Evolutionary conservation across 2,888 invertebrate genomes (phyloP).

Genomic region (Omphaloscelis lunosa): DNA sequence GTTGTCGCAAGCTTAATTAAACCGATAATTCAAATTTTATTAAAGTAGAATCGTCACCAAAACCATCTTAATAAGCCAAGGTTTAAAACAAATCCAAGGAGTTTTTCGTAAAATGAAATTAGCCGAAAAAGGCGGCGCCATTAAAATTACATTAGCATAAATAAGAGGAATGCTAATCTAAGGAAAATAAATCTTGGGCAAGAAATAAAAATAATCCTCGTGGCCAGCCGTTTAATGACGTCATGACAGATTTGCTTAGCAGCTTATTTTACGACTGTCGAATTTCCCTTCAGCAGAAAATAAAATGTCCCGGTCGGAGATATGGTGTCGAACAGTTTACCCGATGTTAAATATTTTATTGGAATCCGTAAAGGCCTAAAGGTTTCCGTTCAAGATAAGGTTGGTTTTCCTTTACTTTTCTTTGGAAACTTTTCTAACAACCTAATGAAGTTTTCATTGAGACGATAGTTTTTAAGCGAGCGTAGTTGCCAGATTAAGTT

Average conservation of each 20-base stretch:
- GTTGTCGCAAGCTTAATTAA: conserved; percentile 71
- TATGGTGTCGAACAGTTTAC: conserved; percentile 55
- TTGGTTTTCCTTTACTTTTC: conserved; percentile 36
- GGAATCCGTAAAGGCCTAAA: conserved; percentile 30
- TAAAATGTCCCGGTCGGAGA: conserved; percentile 56
- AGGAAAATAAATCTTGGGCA: conserved; percentile 88
- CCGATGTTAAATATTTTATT: conserved; percentile 60
- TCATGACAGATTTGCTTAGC: conserved; percentile 79
- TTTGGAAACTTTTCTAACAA: conserved; percentile 41
- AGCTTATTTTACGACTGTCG: conserved; percentile 69
- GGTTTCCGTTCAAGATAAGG: conserved; percentile 51
- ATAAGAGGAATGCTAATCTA: conserved; percentile 90
- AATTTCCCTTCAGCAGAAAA: conserved; percentile 63
- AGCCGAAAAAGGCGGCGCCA: conserved; percentile 89
- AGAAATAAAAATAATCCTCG: conserved; percentile 88
- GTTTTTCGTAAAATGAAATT: conserved; percentile 89
- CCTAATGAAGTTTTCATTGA: conserved; percentile 45
- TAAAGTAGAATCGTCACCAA: conserved; percentile 82
- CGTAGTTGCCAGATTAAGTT: conserved; percentile 6
- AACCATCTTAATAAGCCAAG: conserved; percentile 85
- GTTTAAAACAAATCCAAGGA: conserved; percentile 86
- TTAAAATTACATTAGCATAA: conserved; percentile 91
- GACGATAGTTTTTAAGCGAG: conserved; percentile 42
- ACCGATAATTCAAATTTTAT: conserved; percentile 84
- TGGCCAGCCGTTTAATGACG: conserved; percentile 81